These are phyloP conservation scores for Alligator mississippiensis DNA, from an alignment of 2,113 vertebrate genomes.

Conservation along the genomic window DNA sequence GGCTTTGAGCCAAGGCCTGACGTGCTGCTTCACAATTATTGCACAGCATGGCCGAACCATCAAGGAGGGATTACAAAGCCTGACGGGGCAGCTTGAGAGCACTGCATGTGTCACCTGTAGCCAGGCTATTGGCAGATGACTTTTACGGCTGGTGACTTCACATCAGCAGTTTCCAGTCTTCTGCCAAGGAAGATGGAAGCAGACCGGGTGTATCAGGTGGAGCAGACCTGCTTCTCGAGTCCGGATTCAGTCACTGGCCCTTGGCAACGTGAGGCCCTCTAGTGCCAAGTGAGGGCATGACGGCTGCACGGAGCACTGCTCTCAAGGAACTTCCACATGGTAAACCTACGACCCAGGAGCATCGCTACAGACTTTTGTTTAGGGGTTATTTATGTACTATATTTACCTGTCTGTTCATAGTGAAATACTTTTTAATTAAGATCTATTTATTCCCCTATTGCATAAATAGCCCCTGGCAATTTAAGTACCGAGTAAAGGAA, in stretches of 20 bases:
- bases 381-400: neutral
- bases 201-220: neutral
- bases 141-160: no score
- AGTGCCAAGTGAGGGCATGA: accelerated
- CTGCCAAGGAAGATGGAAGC: neutral
- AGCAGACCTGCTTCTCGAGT: no score
- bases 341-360: neutral
- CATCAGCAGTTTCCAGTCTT: neutral
- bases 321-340: neutral
- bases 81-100: neutral
- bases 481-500: accelerated
- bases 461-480: neutral
- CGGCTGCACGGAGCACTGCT: neutral
- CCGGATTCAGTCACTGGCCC: neutral
- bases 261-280: neutral
- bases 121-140: no score
- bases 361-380: neutral
- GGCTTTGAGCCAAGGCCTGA: neutral
- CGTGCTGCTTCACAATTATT: neutral
- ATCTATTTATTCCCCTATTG: accelerated
- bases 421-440: neutral
- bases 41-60: neutral
- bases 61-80: neutral
- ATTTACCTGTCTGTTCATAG: neutral
- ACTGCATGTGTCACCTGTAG: neutral